phyloP scores from a whole-genome alignment of 2,797 vertebrate genomes.

The Notolepis coatsorum region DNA sequence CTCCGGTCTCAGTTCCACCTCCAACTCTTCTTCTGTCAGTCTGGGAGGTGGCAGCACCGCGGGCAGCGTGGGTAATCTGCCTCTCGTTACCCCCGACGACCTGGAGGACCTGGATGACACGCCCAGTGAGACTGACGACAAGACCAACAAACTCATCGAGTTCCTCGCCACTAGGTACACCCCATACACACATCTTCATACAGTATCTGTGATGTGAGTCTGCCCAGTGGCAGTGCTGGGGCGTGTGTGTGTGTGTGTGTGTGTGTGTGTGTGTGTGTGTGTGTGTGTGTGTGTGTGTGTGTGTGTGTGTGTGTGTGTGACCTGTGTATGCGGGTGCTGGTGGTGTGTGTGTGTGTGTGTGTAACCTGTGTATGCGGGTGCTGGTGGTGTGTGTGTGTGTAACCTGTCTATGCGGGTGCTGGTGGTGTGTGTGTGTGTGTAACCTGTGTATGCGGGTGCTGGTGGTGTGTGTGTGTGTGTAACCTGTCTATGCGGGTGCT shows the following conservation, averaged over 20 bases:
- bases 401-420: not conserved
- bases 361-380: not conserved
- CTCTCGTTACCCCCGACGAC: constrained; percentile 92
- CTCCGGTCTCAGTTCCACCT: constrained; percentile 95
- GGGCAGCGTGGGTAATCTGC: constrained; percentile 89
- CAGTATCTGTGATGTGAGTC: not conserved
- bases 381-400: not conserved
- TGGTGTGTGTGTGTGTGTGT: constrained; percentile 7
- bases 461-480: not conserved
- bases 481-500: not conserved
- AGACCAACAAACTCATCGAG: constrained; percentile 98
- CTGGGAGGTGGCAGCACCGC: constrained; percentile 95
- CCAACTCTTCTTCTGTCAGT: constrained; percentile 97
- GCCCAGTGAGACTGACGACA: constrained; percentile 88
- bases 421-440: not conserved
- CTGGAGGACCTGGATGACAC: constrained; percentile 90
- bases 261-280: constrained; percentile 4
- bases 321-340: not conserved
- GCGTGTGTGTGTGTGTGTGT: not conserved
- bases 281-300: not conserved
- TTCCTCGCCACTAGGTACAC: constrained; percentile 97
- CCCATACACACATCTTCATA: not conserved
- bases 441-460: not conserved
- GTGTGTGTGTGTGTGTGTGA: not conserved
- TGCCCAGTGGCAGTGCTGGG: not conserved